phyloP scores from a whole-genome alignment of 2,888 invertebrate species.

The Campoletis raptor region DNA sequence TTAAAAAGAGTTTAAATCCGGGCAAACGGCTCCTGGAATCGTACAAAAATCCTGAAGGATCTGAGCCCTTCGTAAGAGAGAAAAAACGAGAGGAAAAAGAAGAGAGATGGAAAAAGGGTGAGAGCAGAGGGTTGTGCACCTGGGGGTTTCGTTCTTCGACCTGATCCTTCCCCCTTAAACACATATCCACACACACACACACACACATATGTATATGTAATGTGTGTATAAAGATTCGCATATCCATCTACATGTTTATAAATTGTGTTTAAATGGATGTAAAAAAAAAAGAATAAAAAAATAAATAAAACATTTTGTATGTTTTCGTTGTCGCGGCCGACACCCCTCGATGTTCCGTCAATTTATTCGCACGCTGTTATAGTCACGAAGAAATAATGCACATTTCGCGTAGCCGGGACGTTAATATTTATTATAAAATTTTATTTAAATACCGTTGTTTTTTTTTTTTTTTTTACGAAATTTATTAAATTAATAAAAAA shows the following conservation, averaged over 20 bases:
- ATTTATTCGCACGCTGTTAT: slow-evolving; percentile 55
- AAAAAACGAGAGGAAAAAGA: neutral
- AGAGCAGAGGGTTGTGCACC: slow-evolving; percentile 49
- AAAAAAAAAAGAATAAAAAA: neutral
- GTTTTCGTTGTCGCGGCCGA: slow-evolving; percentile 41
- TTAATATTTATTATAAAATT: slow-evolving; percentile 19
- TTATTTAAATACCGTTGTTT: neutral
- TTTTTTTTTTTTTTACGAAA: neutral
- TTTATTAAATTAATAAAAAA: neutral
- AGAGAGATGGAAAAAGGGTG: slow-evolving; percentile 53
- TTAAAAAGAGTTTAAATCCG: slow-evolving; percentile 27
- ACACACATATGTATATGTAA: slow-evolving; percentile 10
- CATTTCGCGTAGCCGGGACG: slow-evolving; percentile 54
- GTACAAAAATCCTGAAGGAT: slow-evolving; percentile 32
- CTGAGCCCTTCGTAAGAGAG: slow-evolving; percentile 7
- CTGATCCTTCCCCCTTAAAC: slow-evolving; percentile 28
- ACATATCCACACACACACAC: slow-evolving; percentile 16
- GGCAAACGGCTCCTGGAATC: slow-evolving; percentile 39
- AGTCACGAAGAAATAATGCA: slow-evolving; percentile 40
- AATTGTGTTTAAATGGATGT: neutral
- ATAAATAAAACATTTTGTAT: slow-evolving; percentile 10
- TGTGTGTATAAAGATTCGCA: neutral
- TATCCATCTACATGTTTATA: neutral
- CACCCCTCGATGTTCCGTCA: slow-evolving; percentile 49
- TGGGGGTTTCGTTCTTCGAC: slow-evolving; percentile 53